Conservation (phyloP, 1,140 invertebrate genomes). For the Anastatus disparis region DNA sequence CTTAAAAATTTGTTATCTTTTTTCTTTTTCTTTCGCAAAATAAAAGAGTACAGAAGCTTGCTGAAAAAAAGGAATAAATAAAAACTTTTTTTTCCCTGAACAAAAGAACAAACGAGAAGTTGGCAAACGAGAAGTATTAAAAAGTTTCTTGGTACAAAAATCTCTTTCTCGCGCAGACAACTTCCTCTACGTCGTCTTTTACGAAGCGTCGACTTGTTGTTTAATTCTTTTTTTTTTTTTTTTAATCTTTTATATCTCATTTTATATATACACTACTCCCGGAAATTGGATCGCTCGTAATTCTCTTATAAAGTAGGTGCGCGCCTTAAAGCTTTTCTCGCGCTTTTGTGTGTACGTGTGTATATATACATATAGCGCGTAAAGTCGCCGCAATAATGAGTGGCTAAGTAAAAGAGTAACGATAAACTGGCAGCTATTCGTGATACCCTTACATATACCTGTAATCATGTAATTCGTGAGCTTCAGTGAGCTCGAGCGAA, state of each 20-base stretch:
- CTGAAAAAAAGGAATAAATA: too few species aligned
- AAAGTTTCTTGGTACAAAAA: slow-evolving; percentile 29
- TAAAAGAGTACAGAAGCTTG: too few species aligned
- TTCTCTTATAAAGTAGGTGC: slow-evolving; percentile 49
- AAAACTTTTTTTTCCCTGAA: too few species aligned
- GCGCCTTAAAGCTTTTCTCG: too few species aligned
- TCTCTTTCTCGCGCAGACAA: neutral
- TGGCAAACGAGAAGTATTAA: slow-evolving; percentile 7
- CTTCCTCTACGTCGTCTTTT: neutral
- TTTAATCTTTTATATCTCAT: neutral
- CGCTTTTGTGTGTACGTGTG: too few species aligned
- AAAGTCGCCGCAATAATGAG: slow-evolving; percentile 56
- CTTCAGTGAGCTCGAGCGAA: slow-evolving; percentile 39
- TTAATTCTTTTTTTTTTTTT: neutral
- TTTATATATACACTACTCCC: slow-evolving; percentile 5
- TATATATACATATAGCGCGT: too few species aligned
- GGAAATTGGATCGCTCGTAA: slow-evolving; percentile 56
- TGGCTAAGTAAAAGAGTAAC: slow-evolving; percentile 54
- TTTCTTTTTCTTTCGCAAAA: too few species aligned
- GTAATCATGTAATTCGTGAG: slow-evolving; percentile 55
- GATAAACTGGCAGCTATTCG: slow-evolving; percentile 47
- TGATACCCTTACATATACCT: slow-evolving; percentile 41
- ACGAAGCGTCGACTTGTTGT: neutral
- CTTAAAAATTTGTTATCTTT: too few species aligned
- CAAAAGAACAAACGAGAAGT: too few species aligned